Evolutionary conservation across 1,140 invertebrate genomes (phyloP).

Genomic region (Pachypsylla venusta): DNA sequence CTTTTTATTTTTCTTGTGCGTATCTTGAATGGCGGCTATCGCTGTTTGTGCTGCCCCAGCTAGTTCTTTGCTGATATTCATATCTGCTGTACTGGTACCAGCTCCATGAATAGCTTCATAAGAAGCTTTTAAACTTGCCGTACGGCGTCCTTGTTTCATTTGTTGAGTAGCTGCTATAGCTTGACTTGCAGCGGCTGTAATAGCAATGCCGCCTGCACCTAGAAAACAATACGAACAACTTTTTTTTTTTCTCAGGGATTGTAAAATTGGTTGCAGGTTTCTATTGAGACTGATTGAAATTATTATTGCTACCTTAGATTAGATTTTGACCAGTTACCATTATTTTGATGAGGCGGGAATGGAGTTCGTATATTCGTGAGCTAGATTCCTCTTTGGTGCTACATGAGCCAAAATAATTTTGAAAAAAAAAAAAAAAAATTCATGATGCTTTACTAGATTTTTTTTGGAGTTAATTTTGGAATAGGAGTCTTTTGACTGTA

Average conservation of each 20-base stretch:
- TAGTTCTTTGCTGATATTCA: conserved; percentile 47
- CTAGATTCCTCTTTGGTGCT: no score
- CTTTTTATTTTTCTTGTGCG: conserved; percentile 51
- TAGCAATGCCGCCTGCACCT: conserved; percentile 66
- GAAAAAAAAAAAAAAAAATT: no score
- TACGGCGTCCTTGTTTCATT: conserved; percentile 86
- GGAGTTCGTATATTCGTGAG: no score
- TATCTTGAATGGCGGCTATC: conserved; percentile 54
- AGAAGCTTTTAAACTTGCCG: conserved; percentile 86
- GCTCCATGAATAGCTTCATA: conserved; percentile 65
- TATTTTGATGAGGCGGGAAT: no score
- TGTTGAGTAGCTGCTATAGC: conserved; percentile 93
- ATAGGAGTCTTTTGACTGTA: no score
- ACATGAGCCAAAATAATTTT: no score
- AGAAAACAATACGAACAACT: no score
- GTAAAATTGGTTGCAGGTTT: conserved; percentile 23
- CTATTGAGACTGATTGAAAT: no score
- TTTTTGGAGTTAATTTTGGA: no score
- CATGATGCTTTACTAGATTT: no score
- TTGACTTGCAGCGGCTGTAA: conserved; percentile 87
- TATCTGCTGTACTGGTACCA: conserved; percentile 34
- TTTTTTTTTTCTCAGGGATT: neutral
- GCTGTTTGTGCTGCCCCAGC: conserved; percentile 62
- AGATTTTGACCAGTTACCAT: no score
- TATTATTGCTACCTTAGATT: no score